Base-by-base conservation (phyloP, 2,888 invertebrate genomes). In the Anticlea derivata region DNA sequence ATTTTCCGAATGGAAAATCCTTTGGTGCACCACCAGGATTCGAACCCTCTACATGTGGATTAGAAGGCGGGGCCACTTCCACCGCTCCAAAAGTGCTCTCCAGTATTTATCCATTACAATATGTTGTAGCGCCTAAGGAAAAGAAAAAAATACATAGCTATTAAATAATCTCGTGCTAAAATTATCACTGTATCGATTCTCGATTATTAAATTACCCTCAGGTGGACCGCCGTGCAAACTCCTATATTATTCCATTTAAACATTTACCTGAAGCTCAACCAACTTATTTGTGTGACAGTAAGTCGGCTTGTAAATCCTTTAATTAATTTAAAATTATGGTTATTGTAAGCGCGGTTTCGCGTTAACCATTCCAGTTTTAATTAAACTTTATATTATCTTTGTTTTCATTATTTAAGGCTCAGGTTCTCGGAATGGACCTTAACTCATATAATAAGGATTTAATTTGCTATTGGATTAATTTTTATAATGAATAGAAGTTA, bases 301-400 rank as follows among this genome's bases (percentile, higher is more conserved):
- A 47, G 50, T 51, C 26, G 34, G 45, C 60, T 50, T 51, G 55
- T 51, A 46, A 53, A 61, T 57, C 50, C 51, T 57, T 53, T 55
- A 57, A 61, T 55, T 59, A 59, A 61, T 61, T 57, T 55, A 52
- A 61, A 58, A 56, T 61, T 51, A 61, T 48, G 59, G 53, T 59
- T 57, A 61, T 55, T 53, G 47, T 59, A 57, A 59, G 47, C 53
- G 59, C 55, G 59, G 55, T 60, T 55, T 51, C 55, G 47, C 55
- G 57, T 61, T 57, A 58, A 59, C 59, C 59, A 53, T 58, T 50
- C 53, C 45, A 48, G 43, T 58, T 61, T 61, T 61, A 61, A 61
- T 61, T 61, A 61, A 61, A 61, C 59, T 59, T 61, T 60, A 61
- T 61, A 57, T 61, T 61, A 61, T 61, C 61, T 61, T 53, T 54